Evolutionary conservation across 2,113 vertebrate species (phyloP), one percentile per base, ranked within the genome.

Genomic region (Pollachius pollachius): DNA sequence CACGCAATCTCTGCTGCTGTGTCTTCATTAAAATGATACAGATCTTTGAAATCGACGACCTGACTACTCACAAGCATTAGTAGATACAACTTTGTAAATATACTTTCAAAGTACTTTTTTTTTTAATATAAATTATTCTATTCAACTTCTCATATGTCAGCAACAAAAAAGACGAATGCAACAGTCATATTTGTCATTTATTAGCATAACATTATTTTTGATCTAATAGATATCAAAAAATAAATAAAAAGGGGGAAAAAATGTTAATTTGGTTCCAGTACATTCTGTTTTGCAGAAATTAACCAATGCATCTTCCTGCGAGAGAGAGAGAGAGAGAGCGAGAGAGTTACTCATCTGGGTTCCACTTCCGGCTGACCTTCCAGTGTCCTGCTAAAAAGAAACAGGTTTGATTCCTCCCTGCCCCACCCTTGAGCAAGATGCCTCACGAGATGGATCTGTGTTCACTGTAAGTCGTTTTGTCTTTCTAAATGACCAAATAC

Each of bases 201-300:
- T 89, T 91, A 87, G 86, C 86, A 85, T 88, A 88, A 79, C 75
- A 84, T 27, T 69, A 37, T 76, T 80, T 79, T 73, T 63, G 83
- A 85, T 86, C 77, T 87, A 82, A 88, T 88, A 77, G 80, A 88
- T 89, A 87, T 87, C 74, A 87, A 90, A 89, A 67, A 68, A 72
- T 70, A 75, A 48, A 41, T 7, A 1, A 41, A 41, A 41, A 41
- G 37, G 37, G 37, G 37, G 3, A 41, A 82, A 62, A 74, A 68
- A 52, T 5, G 5, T 41, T 11, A 48, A 48, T 48, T 8, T 73
- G 56, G 80, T 83, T 90, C 86, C 87, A 91, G 87, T 91, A 89
- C 89, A 90, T 91, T 91, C 87, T 75, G 80, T 89, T 48, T 81
- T 76, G 80, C 83, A 87, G 81, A 82, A 80, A 70, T 75, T 25